These are phyloP conservation scores for Chaunax sp. DNA, from an alignment of 2,797 vertebrate species.

Conservation along the genomic window DNA sequence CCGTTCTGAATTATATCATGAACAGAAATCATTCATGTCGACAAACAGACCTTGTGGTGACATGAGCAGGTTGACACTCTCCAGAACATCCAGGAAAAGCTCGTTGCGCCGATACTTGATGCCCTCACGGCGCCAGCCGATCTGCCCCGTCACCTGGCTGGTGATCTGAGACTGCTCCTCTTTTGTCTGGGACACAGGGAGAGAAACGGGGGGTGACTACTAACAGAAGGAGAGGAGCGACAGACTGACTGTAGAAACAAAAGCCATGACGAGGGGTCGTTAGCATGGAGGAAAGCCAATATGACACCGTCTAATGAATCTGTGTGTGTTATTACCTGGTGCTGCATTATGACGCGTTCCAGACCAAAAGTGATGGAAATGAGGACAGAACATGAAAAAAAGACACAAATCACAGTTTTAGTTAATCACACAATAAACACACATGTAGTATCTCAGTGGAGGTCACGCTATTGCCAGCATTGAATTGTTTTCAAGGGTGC, in stretches of 20 bases:
- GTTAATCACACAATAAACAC: neutral
- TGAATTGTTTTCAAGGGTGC: no score
- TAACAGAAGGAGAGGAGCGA: conserved; percentile 36
- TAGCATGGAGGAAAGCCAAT: neutral
- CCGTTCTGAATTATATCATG: neutral
- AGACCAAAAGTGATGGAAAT: neutral
- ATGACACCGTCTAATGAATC: neutral
- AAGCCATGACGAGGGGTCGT: conserved; percentile 12
- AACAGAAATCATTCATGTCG: neutral
- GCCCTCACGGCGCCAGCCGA: conserved; percentile 97
- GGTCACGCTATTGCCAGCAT: no score
- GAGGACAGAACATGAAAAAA: conserved; percentile 3
- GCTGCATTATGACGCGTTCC: conserved; percentile 68
- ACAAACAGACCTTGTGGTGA: conserved; percentile 92
- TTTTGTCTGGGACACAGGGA: conserved; percentile 88
- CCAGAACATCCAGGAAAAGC: conserved; percentile 97
- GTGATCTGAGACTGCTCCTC: conserved; percentile 99
- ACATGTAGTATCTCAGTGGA: neutral
- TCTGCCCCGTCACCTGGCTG: conserved; percentile 99
- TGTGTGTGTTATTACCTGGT: conserved; percentile 77
- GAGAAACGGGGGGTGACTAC: conserved; percentile 61
- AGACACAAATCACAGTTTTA: neutral
- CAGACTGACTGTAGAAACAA: conserved; percentile 16
- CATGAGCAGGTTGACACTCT: conserved; percentile 99
- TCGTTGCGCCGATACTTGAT: conserved; percentile 99